phyloP scores from a whole-genome alignment of 30 jellyfish, hydroid and myxozoan species.

The Aurelia sp. region DNA sequence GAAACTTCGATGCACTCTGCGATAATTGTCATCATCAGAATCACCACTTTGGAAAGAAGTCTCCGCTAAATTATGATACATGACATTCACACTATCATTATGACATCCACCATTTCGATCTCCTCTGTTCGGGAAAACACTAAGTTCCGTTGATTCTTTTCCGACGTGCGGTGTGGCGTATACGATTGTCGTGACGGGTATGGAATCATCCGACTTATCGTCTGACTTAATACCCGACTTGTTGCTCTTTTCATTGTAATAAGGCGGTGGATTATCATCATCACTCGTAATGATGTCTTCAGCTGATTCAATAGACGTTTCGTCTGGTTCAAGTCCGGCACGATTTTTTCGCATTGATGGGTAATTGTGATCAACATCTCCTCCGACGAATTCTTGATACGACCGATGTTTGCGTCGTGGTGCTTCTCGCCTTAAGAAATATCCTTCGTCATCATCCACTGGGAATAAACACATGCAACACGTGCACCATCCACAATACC shows the following conservation, averaged over 20 bases:
- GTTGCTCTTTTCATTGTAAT: constrained; percentile 2
- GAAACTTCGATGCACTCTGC: constrained; percentile 31
- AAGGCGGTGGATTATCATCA: constrained; percentile 9
- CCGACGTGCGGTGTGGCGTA: constrained; percentile 50
- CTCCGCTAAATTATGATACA: constrained; percentile 55
- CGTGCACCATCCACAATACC: constrained; percentile 53
- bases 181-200: constrained; percentile 42
- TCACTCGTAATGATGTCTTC: constrained; percentile 31
- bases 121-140: constrained; percentile 29
- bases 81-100: constrained; percentile 20
- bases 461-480: constrained; percentile 62
- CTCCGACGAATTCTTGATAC: constrained; percentile 47
- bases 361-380: constrained; percentile 20
- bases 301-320: constrained; percentile 56
- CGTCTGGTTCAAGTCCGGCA: constrained; percentile 51
- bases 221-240: neutral
- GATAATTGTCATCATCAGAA: constrained; percentile 2
- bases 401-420: constrained; percentile 31
- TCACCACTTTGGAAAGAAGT: constrained; percentile 40
- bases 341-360: constrained; percentile 65
- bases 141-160: constrained; percentile 48
- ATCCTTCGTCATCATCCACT: constrained; percentile 55
- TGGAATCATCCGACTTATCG: neutral
- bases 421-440: constrained; percentile 45
- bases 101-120: constrained; percentile 1